Conservation (phyloP, 2,113 vertebrate species). For the Steatornis caripensis region DNA sequence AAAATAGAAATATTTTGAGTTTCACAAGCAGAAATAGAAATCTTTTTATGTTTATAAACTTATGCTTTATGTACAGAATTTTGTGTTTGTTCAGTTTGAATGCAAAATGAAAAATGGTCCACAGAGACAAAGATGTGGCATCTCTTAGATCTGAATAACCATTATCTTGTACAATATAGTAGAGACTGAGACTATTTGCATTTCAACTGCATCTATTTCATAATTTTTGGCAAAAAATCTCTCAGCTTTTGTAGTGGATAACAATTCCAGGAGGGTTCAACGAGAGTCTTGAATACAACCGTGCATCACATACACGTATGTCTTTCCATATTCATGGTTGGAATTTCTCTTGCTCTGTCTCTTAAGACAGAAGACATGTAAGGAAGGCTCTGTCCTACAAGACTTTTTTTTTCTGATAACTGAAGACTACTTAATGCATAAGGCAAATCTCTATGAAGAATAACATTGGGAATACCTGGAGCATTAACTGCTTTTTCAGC, state of each 20-base stretch:
- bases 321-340: not conserved
- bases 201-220: not conserved
- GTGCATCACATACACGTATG: fast-evolving
- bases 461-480: not conserved
- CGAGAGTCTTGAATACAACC: not conserved
- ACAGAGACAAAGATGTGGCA: not conserved
- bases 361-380: not conserved
- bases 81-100: not conserved
- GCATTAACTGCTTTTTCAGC: not conserved
- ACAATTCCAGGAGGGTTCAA: not conserved
- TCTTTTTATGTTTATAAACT: not conserved
- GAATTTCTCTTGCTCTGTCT: not conserved
- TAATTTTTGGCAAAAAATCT: not conserved
- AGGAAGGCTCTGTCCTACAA: not conserved
- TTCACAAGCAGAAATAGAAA: not conserved
- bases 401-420: not conserved
- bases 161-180: not conserved
- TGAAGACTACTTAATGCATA: not conserved
- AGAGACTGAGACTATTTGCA: not conserved
- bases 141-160: not conserved
- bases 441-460: not conserved
- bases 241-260: not conserved
- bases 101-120: not conserved
- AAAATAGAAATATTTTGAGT: not conserved
- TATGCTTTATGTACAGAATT: not conserved